Base-by-base conservation (phyloP, 2,888 invertebrate species). In the Bursaphelenchus okinawaensis region DNA sequence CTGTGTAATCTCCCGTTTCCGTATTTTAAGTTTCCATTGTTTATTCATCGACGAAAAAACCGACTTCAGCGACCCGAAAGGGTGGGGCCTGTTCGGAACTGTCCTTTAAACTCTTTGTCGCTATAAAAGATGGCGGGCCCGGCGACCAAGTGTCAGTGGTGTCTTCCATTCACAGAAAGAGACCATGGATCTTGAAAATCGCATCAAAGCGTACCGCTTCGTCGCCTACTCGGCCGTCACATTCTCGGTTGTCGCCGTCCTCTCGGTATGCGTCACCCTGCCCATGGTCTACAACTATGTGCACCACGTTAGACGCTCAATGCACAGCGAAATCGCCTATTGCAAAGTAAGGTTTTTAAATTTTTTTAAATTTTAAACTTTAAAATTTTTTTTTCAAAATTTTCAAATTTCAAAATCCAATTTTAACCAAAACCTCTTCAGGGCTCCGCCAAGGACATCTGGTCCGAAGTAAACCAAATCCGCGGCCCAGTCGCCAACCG, bases 271-370 rank as follows among this genome's bases (percentile, higher is more conserved):
- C 61, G 72, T 74, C 27, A 77, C 80, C 16, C 73, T 80, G 29
- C 80, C 80, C 7, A 79, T 79, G 80, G 80, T 79, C 22, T 80
- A 79, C 77, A 79, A 79, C 73, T 80, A 80, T 68, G 80, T 80
- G 31, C 75, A 75, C 59, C 74, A 78, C 56, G 80, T 80, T 27
- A 74, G 76, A 62, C 67, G 72, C 9, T 68, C 71, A 57, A 80
- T 80, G 78, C 79, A 80, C 67, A 75, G 70, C 56, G 80, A 80
- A 66, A 75, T 80, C 68, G 68, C 65, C 62, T 80, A 76, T 71
- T 80, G 80, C 74, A 79, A 79, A 66, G 77, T 72, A n/a, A n/a
- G 52, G 19, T 28, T 9, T 12, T 8, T 6, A 8, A 22, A 1
- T 20, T 4, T 4, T 56, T 22, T 22, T 6, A 12, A 16, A n/a